Conservation (phyloP, 2,888 invertebrate species). For the Metallyticus violacea region DNA sequence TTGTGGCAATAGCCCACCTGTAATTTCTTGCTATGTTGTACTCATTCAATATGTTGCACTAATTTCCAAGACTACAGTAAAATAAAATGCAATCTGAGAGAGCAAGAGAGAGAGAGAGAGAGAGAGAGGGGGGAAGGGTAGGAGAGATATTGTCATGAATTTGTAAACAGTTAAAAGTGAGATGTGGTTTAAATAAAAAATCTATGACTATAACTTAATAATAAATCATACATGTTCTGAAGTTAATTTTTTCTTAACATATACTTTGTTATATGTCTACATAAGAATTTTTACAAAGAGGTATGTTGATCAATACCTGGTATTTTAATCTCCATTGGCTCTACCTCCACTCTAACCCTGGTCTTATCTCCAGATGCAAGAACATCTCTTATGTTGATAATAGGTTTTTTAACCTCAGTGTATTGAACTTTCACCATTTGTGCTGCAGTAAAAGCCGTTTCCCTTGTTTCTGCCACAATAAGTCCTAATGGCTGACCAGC, state of each 20-base stretch:
- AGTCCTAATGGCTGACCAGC: conserved; percentile 75
- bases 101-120: background rate
- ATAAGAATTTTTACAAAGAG: no score
- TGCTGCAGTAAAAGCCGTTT: conserved; percentile 58
- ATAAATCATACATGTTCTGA: no score
- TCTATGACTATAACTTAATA: no score
- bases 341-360: background rate
- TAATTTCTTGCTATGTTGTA: no score
- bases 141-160: no score
- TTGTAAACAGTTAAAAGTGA: no score
- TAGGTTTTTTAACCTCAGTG: conserved; percentile 40
- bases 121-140: background rate
- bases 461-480: conserved; percentile 62
- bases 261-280: no score
- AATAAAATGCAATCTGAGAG: background rate
- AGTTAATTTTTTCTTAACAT: no score
- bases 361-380: conserved; percentile 8
- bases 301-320: background rate
- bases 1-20: no score
- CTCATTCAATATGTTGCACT: no score
- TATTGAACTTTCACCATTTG: conserved; percentile 58
- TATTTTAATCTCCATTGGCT: background rate
- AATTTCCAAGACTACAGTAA: no score
- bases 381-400: conserved; percentile 15
- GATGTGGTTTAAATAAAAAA: no score